A percentile compares a stretch with the other conserved stretches of the same genome.
phyloP scores from a whole-genome alignment of 2,797 vertebrate genomes.

The Lateolabrax maculatus region DNA sequence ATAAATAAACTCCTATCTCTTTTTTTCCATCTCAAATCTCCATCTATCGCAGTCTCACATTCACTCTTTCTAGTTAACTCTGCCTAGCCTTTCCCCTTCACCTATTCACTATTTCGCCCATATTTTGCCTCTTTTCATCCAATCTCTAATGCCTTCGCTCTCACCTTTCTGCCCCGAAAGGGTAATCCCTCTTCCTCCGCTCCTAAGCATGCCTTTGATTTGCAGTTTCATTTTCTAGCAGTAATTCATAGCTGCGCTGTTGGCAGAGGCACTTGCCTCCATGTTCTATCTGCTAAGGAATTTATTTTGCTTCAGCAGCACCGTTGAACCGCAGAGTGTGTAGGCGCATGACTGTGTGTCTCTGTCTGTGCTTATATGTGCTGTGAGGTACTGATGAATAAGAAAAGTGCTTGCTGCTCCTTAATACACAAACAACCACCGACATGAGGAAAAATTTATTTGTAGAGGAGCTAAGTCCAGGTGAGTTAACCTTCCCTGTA shows the following conservation, averaged over 20 bases:
- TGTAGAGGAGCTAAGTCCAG: neutral
- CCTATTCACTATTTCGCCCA: neutral
- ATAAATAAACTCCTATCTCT: slow-evolving; percentile 54
- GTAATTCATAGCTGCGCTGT: slow-evolving; percentile 38
- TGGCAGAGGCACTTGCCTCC: neutral
- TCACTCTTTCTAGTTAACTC: neutral
- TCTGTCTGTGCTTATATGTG: neutral
- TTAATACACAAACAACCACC: neutral
- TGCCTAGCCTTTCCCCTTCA: neutral
- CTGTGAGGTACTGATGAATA: neutral
- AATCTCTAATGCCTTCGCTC: neutral
- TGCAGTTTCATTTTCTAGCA: slow-evolving; percentile 33
- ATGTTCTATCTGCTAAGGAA: slow-evolving; percentile 11
- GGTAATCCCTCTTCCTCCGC: slow-evolving; percentile 21
- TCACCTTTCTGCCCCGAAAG: slow-evolving; percentile 20
- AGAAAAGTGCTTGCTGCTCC: neutral
- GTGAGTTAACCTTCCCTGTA: neutral
- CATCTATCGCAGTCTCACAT: too few relatives aligned
- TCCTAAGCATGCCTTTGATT: slow-evolving; percentile 36
- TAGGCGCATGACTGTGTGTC: neutral
- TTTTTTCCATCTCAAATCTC: too few relatives aligned
- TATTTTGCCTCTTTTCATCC: slow-evolving; percentile 18
- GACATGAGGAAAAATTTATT: slow-evolving; percentile 11
- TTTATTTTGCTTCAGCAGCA: slow-evolving; percentile 20
- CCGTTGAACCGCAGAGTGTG: neutral